Conservation (phyloP, 2,113 vertebrate species). For the Crotalus horridus region DNA sequence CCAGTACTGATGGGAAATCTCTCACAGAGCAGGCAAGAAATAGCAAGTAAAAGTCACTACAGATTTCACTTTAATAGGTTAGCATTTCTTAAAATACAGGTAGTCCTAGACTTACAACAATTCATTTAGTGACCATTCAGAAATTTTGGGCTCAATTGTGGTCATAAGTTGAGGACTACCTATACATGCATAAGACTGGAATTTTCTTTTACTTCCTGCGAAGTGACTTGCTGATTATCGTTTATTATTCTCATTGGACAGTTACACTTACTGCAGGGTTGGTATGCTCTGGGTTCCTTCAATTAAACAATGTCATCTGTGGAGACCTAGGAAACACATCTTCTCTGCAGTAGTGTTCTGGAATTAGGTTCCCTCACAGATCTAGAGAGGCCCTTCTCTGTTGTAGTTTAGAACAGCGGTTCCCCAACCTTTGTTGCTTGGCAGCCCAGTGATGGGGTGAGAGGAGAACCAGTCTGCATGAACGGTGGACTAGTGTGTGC, state of each 20-base stretch:
- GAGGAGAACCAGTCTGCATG: neutral
- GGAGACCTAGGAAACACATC: neutral
- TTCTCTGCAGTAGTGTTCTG: neutral
- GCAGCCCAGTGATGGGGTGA: fast-evolving
- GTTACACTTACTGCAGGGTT: neutral
- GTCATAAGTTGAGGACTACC: neutral
- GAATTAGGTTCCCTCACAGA: neutral
- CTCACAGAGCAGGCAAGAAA: neutral
- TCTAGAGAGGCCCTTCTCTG: neutral
- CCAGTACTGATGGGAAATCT: neutral
- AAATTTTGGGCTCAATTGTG: neutral
- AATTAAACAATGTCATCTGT: neutral
- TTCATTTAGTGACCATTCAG: neutral
- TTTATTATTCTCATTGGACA: neutral
- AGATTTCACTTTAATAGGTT: neutral
- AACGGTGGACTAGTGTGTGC: neutral
- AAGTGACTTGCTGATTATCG: neutral
- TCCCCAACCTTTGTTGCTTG: neutral
- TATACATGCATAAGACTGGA: fast-evolving
- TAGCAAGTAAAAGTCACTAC: neutral
- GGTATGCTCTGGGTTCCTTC: neutral
- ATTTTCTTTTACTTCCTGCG: neutral
- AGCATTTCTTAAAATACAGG: neutral
- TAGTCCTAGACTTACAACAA: neutral
- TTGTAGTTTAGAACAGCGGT: neutral